Evolutionary conservation across 2,888 invertebrate species (phyloP).

Genomic region (Campoletis raptor): DNA sequence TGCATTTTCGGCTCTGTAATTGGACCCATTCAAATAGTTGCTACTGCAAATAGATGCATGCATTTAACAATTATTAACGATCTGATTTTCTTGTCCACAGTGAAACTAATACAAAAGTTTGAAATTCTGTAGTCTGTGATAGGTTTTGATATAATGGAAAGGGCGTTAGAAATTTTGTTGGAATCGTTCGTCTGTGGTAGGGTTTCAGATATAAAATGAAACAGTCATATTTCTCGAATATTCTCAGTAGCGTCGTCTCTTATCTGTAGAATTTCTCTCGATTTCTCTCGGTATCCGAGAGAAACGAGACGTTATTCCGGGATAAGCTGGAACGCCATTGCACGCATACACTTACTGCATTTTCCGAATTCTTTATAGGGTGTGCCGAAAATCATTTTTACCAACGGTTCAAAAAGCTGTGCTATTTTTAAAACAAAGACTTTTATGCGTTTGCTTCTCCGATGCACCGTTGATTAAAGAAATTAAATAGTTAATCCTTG

Average conservation of each 20-base stretch:
- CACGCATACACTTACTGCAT: conserved; percentile 29
- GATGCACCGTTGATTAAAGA: too few relatives aligned
- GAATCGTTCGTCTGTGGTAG: conserved; percentile 8
- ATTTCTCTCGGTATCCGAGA: conserved; percentile 59
- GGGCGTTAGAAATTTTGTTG: conserved; percentile 42
- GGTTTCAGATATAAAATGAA: conserved; percentile 56
- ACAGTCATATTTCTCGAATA: conserved; percentile 67
- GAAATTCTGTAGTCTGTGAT: conserved; percentile 42
- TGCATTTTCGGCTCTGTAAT: background rate
- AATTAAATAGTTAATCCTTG: background rate
- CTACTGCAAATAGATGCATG: conserved; percentile 31
- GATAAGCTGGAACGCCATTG: conserved; percentile 62
- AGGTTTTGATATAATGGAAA: conserved; percentile 50
- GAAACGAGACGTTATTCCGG: conserved; percentile 62
- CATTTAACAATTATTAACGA: conserved; percentile 48
- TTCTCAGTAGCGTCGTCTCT: conserved; percentile 53
- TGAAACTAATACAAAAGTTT: conserved; percentile 32
- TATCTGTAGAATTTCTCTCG: conserved; percentile 67
- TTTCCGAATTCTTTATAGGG: conserved; percentile 36
- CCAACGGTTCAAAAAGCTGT: background rate
- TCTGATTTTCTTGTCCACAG: conserved; percentile 11
- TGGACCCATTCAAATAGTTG: background rate
- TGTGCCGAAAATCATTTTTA: background rate
- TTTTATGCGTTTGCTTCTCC: too few relatives aligned
- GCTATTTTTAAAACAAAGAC: too few relatives aligned